Evolutionary conservation across 2,113 vertebrate genomes (phyloP).

Genomic region (Poeciliopsis turrubarensis): DNA sequence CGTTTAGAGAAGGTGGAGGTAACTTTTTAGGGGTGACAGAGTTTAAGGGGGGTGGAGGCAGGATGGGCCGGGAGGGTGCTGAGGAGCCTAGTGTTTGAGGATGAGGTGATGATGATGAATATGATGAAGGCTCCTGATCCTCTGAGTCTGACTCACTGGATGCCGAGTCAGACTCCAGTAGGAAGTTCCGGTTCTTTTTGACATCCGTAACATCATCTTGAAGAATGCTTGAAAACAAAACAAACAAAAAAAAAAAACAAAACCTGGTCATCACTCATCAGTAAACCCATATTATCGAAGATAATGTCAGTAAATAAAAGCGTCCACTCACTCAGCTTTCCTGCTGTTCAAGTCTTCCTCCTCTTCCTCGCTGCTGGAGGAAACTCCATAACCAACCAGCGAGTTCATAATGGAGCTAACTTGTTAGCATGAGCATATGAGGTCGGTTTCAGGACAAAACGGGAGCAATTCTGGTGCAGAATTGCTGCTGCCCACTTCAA

Average conservation of each 20-base stretch:
- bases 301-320: neutral
- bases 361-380: constrained; percentile 76
- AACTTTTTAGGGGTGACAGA: constrained; percentile 55
- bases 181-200: constrained; percentile 70
- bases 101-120: neutral
- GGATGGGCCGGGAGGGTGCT: neutral
- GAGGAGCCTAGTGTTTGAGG: neutral
- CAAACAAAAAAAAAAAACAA: neutral
- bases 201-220: neutral
- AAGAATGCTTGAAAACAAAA: constrained; percentile 21
- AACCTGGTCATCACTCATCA: neutral
- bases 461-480: neutral
- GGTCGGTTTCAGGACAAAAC: neutral
- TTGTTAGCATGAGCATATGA: neutral
- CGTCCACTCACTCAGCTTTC: constrained; percentile 17
- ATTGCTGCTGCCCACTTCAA: neutral
- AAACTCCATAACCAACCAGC: constrained; percentile 79
- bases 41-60: neutral
- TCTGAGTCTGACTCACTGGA: constrained; percentile 74
- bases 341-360: constrained; percentile 39
- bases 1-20: constrained; percentile 71
- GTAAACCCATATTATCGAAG: neutral
- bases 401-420: constrained; percentile 63
- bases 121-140: constrained; percentile 6
- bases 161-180: constrained; percentile 72